Percentiles rank a stretch among this genome's conserved stretches.
Conservation (phyloP, 1,140 invertebrate species). For the Vanessa tameamea region DNA sequence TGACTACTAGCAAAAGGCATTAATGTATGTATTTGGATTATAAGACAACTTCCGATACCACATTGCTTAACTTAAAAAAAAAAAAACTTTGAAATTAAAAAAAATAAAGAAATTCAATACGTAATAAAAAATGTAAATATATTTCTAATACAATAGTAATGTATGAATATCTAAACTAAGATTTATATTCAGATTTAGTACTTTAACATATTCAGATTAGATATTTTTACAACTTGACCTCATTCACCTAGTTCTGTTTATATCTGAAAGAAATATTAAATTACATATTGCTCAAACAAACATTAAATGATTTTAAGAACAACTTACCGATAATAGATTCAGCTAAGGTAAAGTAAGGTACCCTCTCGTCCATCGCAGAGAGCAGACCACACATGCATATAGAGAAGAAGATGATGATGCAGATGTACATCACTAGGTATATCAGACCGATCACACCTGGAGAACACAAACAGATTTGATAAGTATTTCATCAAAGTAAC, state of each 20-base stretch:
- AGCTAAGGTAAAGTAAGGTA: slow-evolving; percentile 88
- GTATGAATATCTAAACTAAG: too few relatives aligned
- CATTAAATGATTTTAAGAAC: background rate
- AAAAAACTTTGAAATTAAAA: too few relatives aligned
- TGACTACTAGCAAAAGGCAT: too few relatives aligned
- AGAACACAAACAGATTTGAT: slow-evolving; percentile 34
- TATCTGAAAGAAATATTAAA: background rate
- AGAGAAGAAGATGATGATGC: slow-evolving; percentile 85
- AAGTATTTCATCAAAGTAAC: background rate
- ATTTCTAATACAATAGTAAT: too few relatives aligned
- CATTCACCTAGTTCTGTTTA: background rate
- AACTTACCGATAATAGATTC: slow-evolving; percentile 89
- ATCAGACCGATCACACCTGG: slow-evolving; percentile 74
- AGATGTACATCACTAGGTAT: slow-evolving; percentile 77
- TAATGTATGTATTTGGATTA: too few relatives aligned
- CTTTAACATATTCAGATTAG: background rate
- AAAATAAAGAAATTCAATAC: too few relatives aligned
- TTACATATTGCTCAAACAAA: background rate
- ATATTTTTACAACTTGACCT: background rate
- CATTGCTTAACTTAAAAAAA: too few relatives aligned
- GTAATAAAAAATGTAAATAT: too few relatives aligned
- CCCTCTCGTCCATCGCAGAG: slow-evolving; percentile 85
- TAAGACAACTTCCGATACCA: too few relatives aligned
- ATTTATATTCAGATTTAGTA: background rate
- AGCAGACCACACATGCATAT: slow-evolving; percentile 92